phyloP scores from a whole-genome alignment of 2,113 vertebrate genomes.

The Mesitornis unicolor region DNA sequence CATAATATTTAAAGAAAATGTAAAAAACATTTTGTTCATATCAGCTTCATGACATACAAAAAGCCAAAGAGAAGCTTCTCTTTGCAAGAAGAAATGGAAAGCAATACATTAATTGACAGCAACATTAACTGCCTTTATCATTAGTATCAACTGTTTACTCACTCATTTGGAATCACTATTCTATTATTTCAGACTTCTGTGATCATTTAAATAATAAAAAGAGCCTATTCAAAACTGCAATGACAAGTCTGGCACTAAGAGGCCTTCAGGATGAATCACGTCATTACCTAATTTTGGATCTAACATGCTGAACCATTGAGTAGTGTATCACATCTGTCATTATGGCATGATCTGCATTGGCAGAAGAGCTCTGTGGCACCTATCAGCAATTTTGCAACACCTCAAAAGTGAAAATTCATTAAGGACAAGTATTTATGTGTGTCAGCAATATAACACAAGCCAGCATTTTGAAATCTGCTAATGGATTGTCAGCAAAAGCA shows the following conservation, averaged over 20 bases:
- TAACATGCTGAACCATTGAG: background rate
- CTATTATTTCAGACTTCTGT: background rate
- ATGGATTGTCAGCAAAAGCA: background rate
- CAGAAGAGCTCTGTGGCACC: background rate
- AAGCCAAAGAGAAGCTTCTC: background rate
- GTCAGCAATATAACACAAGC: background rate
- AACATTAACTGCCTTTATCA: background rate
- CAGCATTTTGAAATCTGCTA: background rate
- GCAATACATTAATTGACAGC: background rate
- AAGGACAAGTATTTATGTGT: background rate
- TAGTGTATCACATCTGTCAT: background rate
- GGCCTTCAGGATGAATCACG: background rate
- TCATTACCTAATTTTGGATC: background rate
- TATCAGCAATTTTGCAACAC: background rate
- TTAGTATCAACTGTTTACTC: background rate
- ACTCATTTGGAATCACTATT: background rate
- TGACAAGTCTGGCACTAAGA: background rate
- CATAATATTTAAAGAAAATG: background rate
- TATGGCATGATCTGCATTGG: fast-evolving
- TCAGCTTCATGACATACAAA: background rate
- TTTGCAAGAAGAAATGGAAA: background rate
- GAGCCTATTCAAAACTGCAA: background rate
- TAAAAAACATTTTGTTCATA: background rate
- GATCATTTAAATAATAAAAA: background rate
- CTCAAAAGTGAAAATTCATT: background rate